Conservation (phyloP, 2,113 vertebrate genomes). For the Orthonyx spaldingii region DNA sequence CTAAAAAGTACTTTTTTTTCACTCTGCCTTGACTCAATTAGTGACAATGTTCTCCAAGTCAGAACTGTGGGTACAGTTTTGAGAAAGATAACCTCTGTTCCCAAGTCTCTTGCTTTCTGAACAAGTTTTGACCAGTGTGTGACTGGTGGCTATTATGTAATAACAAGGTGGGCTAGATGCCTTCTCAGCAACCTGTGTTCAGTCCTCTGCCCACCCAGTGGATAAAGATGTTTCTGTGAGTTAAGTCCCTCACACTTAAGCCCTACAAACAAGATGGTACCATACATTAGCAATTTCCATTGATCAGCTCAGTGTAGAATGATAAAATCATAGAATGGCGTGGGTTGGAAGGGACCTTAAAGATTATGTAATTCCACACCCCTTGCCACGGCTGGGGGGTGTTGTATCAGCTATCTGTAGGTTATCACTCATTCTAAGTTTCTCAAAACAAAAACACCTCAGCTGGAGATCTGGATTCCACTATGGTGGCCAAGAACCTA, state of each 20-base stretch:
- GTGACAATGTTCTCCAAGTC: neutral
- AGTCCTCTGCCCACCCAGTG: neutral
- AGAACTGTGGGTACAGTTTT: neutral
- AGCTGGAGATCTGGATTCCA: neutral
- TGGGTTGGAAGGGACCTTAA: neutral
- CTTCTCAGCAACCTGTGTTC: neutral
- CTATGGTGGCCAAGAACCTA: neutral
- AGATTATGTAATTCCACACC: neutral
- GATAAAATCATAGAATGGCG: neutral
- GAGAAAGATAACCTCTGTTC: neutral
- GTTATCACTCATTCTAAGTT: neutral
- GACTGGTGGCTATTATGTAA: neutral
- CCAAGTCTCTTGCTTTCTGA: neutral
- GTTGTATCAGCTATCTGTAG: neutral
- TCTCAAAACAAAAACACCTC: neutral
- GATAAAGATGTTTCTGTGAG: neutral
- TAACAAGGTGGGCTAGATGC: neutral
- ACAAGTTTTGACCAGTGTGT: neutral
- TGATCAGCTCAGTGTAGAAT: neutral
- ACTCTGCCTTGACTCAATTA: neutral
- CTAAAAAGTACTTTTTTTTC: neutral
- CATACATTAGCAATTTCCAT: neutral
- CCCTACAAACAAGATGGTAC: neutral
- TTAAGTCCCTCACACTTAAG: neutral
- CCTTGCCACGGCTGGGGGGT: fast-evolving